Evolutionary conservation across 2,113 vertebrate genomes (phyloP).

Genomic region (Ptilonorhynchus violaceus): DNA sequence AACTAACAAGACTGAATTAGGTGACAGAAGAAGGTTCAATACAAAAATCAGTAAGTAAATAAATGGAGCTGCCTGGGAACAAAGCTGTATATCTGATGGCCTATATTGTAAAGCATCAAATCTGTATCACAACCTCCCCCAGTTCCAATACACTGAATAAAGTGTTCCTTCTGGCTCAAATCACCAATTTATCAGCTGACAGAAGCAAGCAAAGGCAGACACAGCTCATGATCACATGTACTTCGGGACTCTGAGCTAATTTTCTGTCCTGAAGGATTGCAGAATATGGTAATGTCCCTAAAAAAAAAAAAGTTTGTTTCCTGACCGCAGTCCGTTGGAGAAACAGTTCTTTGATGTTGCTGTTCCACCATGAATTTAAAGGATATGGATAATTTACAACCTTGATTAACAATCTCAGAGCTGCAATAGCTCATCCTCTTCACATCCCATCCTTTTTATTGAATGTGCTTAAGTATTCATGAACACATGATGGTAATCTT

Average conservation of each 20-base stretch:
- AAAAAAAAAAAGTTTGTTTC: conserved; percentile 1
- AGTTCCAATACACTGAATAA: neutral
- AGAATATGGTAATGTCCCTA: neutral
- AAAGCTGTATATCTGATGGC: neutral
- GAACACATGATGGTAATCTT: conserved; percentile 69
- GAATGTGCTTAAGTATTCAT: conserved; percentile 67
- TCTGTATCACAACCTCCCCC: neutral
- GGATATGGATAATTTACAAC: conserved; percentile 43
- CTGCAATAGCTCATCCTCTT: conserved; percentile 46
- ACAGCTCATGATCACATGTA: neutral
- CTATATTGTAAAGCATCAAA: neutral
- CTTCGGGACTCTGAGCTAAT: neutral
- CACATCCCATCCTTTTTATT: conserved; percentile 49
- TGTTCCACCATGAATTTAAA: conserved; percentile 15
- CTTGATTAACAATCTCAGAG: conserved; percentile 53
- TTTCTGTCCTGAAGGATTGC: neutral
- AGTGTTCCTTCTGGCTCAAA: neutral
- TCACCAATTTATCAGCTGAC: neutral
- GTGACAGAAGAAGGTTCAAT: neutral
- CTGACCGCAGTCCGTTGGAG: neutral
- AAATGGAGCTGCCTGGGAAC: neutral
- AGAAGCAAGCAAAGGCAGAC: neutral
- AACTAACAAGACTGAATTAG: neutral
- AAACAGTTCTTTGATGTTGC: neutral
- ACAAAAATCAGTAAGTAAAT: conserved; percentile 6